Conservation (phyloP, 2,113 vertebrate genomes). For the Prinia subflava region DNA sequence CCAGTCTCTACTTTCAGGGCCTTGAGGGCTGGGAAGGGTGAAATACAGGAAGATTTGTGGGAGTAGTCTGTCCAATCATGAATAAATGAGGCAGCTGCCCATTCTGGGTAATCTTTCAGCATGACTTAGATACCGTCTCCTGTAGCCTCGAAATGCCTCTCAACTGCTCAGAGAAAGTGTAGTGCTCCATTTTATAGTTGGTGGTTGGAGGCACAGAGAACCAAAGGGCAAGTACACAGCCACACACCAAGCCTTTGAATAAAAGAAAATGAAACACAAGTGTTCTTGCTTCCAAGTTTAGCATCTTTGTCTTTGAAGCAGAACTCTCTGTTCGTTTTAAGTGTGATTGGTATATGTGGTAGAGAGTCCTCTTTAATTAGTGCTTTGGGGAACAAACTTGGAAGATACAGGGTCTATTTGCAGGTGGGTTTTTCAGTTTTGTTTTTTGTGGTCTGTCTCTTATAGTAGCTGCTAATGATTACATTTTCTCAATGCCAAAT, state of each 20-base stretch:
- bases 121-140: not conserved
- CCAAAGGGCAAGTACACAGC: not conserved
- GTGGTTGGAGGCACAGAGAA: not conserved
- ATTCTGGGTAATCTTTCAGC: not conserved
- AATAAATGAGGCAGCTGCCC: not conserved
- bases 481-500: not conserved
- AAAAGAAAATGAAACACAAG: not conserved
- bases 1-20: not conserved
- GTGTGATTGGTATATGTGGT: not conserved
- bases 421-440: not conserved
- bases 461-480: not conserved
- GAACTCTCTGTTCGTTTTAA: not conserved
- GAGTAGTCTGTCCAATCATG: not conserved
- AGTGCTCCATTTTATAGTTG: not conserved
- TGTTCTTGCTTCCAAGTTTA: not conserved
- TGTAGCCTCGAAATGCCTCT: not conserved
- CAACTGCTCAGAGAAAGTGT: not conserved
- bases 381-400: not conserved
- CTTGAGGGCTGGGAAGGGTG: not conserved
- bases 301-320: not conserved
- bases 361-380: conserved; percentile 8
- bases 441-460: not conserved
- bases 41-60: not conserved
- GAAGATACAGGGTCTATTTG: not conserved
- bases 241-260: not conserved